Evolutionary conservation across 2,888 invertebrate genomes (phyloP).

Genomic region (Pimpla rufipes): DNA sequence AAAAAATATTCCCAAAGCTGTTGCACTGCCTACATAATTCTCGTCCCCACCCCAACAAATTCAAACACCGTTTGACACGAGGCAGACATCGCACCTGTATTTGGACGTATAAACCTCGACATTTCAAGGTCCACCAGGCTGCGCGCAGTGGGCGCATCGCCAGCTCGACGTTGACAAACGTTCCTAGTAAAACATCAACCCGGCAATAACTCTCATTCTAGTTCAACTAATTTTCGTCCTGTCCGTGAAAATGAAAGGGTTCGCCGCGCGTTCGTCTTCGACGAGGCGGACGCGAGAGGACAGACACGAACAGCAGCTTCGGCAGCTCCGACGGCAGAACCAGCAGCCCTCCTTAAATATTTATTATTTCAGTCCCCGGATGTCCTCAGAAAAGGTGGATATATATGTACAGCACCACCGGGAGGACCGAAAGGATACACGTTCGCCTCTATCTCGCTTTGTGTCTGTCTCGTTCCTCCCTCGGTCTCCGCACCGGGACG

Average conservation of each 20-base stretch:
- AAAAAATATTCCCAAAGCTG: too few species aligned
- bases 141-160: slow-evolving; percentile 67
- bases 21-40: background rate
- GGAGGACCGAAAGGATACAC: slow-evolving; percentile 64
- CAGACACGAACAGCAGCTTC: slow-evolving; percentile 6
- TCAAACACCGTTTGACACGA: background rate
- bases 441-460: slow-evolving; percentile 46
- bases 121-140: slow-evolving; percentile 72
- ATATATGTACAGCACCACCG: background rate
- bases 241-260: slow-evolving; percentile 84
- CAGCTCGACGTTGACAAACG: slow-evolving; percentile 57
- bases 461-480: slow-evolving; percentile 9
- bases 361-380: slow-evolving; percentile 81
- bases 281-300: slow-evolving; percentile 23
- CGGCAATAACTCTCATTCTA: slow-evolving; percentile 71
- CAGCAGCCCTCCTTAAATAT: slow-evolving; percentile 81
- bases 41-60: background rate
- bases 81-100: slow-evolving; percentile 28
- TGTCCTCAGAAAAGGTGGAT: slow-evolving; percentile 65
- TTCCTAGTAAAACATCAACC: slow-evolving; percentile 78
- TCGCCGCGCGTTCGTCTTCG: slow-evolving; percentile 79
- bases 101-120: slow-evolving; percentile 43
- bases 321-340: slow-evolving; percentile 18
- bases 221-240: slow-evolving; percentile 82
- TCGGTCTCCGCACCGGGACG: too few species aligned